These are phyloP conservation scores for Hemiscyllium ocellatum DNA, from an alignment of 2,113 vertebrate genomes.

Conservation along the genomic window DNA sequence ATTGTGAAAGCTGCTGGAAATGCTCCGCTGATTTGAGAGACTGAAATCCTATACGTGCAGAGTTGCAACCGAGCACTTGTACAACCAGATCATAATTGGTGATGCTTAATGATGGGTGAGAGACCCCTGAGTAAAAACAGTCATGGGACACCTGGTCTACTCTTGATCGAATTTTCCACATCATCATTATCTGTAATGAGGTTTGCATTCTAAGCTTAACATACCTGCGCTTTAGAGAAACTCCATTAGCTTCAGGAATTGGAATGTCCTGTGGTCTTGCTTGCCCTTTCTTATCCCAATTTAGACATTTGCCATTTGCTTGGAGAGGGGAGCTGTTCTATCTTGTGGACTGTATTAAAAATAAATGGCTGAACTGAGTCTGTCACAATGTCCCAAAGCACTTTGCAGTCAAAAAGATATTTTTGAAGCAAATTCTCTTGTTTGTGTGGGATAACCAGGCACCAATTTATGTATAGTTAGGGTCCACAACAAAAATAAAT, in stretches of 20 bases:
- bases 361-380: neutral
- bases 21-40: neutral
- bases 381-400: neutral
- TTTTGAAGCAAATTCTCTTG: neutral
- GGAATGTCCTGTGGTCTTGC: neutral
- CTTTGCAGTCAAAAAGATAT: neutral
- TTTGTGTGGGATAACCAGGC: neutral
- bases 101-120: neutral
- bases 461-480: neutral
- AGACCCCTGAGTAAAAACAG: neutral
- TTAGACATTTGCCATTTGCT: neutral
- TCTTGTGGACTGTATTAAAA: neutral
- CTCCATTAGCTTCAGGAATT: neutral
- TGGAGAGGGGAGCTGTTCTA: neutral
- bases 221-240: neutral
- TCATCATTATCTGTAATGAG: neutral
- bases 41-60: neutral
- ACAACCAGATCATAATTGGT: neutral
- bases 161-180: neutral
- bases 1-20: neutral
- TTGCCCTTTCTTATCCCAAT: neutral
- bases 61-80: neutral
- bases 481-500: neutral
- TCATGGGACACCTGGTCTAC: neutral
- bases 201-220: neutral